Conservation (phyloP, 2,113 vertebrate genomes). For the Semicossyphus pulcher region DNA sequence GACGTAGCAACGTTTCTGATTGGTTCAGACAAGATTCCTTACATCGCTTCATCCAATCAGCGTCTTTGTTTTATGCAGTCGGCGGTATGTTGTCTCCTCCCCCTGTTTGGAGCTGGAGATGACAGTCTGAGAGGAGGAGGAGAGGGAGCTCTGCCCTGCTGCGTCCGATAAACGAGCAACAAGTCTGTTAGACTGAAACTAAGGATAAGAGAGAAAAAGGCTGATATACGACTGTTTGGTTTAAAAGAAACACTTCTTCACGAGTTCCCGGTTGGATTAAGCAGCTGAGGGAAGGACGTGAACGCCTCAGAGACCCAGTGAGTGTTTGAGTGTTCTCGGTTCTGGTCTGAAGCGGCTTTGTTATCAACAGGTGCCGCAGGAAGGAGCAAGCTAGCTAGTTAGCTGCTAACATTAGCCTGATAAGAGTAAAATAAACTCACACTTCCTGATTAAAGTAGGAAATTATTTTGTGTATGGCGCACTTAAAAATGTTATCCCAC, state of each 20-base stretch:
- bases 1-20: constrained; percentile 48
- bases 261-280: not conserved
- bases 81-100: constrained; percentile 52
- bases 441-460: not conserved
- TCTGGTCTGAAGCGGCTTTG: constrained; percentile 62
- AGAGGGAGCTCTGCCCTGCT: not conserved
- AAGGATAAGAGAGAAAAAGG: not conserved
- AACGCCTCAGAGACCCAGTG: constrained; percentile 41
- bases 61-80: constrained; percentile 20
- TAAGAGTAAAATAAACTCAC: not conserved
- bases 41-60: constrained; percentile 60
- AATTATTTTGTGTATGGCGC: not conserved
- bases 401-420: constrained; percentile 63
- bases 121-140: constrained; percentile 57
- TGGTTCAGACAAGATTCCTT: constrained; percentile 47
- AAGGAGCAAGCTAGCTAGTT: constrained; percentile 62
- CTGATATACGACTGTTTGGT: not conserved
- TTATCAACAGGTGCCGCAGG: constrained; percentile 82
- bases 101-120: constrained; percentile 53
- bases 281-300: not conserved
- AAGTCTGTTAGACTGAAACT: constrained; percentile 38
- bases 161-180: constrained; percentile 14
- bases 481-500: not conserved
- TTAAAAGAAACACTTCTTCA: not conserved
- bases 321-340: constrained; percentile 50